A percentile compares a stretch with the other conserved stretches of the same genome.
Evolutionary conservation across 2,797 vertebrate genomes (phyloP).

Genomic region (Rhinoraja longicauda): DNA sequence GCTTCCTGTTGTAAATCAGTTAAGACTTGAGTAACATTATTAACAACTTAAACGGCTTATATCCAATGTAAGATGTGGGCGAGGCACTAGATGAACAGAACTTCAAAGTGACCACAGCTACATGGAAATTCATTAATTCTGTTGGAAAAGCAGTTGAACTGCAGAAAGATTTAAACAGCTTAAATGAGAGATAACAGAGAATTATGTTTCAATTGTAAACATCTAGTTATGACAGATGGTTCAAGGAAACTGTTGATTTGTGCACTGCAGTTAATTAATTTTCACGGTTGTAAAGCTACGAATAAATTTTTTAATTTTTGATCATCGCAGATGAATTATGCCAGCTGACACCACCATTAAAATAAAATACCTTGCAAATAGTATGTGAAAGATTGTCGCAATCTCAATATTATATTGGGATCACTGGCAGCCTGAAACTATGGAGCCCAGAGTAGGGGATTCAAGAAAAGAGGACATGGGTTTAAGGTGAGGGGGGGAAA

Average conservation of each 20-base stretch:
- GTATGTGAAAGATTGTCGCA: not conserved
- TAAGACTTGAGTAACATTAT: not conserved
- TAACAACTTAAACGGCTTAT: not conserved
- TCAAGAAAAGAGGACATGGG: too few species aligned
- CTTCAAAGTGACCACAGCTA: not conserved
- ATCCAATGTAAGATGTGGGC: not conserved
- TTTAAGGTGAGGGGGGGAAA: too few species aligned
- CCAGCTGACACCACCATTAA: not conserved
- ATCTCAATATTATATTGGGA: not conserved
- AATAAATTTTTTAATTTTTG: not conserved
- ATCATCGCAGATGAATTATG: not conserved
- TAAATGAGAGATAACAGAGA: not conserved
- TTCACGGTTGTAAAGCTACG: not conserved
- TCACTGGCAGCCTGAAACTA: not conserved
- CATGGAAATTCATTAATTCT: not conserved
- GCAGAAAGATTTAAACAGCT: not conserved
- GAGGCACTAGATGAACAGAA: not conserved
- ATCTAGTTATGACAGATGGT: not conserved
- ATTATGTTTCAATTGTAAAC: not conserved
- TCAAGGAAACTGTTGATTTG: not conserved
- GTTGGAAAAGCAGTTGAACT: not conserved
- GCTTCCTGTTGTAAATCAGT: slow-evolving; percentile 5
- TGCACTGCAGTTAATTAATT: not conserved
- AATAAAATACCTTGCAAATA: not conserved
- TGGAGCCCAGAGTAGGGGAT: not conserved